Percentiles rank a stretch among this genome's conserved stretches.
phyloP scores from a whole-genome alignment of 2,113 vertebrate species.

The Laticauda colubrina region DNA sequence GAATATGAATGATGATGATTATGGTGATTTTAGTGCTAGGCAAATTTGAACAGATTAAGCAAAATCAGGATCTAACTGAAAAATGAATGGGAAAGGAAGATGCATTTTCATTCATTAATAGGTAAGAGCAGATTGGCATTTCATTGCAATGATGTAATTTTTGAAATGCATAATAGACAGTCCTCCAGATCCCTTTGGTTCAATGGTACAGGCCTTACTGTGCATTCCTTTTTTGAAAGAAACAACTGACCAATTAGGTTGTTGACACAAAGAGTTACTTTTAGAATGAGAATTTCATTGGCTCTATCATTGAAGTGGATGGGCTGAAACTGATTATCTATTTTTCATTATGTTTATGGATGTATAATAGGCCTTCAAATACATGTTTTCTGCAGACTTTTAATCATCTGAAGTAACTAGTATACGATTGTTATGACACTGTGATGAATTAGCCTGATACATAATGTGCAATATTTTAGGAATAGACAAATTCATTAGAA shows the following conservation, averaged over 20 bases:
- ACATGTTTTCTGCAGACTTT: neutral
- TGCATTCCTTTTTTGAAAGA: neutral
- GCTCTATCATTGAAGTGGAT: neutral
- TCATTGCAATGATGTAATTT: neutral
- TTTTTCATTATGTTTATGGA: neutral
- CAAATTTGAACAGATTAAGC: neutral
- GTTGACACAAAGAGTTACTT: neutral
- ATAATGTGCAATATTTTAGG: neutral
- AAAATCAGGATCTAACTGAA: neutral
- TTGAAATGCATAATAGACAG: neutral
- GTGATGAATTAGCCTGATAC: neutral
- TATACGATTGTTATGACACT: neutral
- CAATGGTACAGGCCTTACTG: neutral
- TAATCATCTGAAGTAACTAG: neutral
- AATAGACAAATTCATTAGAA: neutral
- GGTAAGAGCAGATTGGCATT: neutral
- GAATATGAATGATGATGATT: neutral
- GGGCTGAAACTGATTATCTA: neutral
- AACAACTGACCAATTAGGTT: neutral
- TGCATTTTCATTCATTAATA: neutral
- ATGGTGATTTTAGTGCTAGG: neutral
- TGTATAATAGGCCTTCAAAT: neutral
- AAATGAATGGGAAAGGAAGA: neutral
- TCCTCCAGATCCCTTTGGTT: too few species aligned
- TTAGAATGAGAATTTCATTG: neutral